Evolutionary conservation across 2,113 vertebrate genomes (phyloP), one percentile per base, ranked within the genome.

Genomic region (Carassius carassius): DNA sequence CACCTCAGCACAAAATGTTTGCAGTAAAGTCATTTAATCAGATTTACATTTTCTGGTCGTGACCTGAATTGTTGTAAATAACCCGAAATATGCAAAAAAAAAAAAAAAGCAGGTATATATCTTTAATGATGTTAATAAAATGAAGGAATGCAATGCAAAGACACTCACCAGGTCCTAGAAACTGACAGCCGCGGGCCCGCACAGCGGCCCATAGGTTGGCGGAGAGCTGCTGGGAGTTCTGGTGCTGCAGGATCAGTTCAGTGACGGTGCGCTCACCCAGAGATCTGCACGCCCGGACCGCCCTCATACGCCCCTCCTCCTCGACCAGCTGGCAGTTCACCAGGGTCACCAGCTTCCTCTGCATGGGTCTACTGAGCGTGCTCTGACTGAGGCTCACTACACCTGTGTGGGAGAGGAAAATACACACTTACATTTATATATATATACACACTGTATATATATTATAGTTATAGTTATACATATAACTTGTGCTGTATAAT

Each of bases 191-290:
- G 25, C 98, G 94, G 74, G 98, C 97, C 85, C 97, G 95, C 62
- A 99, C 97, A 9, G 98, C 97, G 70, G 98, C 97, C 98, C 98
- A 99, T 74, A 99, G 95, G 87, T 99, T 99, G 67, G 97, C 98
- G 12, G 97, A 99, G 69, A 99, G 97, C 81, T 99, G 98, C 90
- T 99, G 97, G 65, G 97, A 97, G 84, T 99, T 99, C 91, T 99
- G 98, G 89, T 99, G 98, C 91, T 99, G 97, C 77, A 99, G 95
- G 90, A 99, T 99, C 90, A 99, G 97, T 84, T 99, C 98, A 3
- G 97, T 99, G 89, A 99, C 96, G 4, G 98, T 98, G 74, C 98
- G 94, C 91, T 99, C 98, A 4, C 98, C 97, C 79, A 99, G 94
- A 0, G 97, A 99, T 3, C 97, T 95, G 77, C 96, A 97, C 21